Evolutionary conservation across 2,888 invertebrate genomes (phyloP), one percentile per base, ranked within the genome.

Genomic region (Limnephilus auricula): DNA sequence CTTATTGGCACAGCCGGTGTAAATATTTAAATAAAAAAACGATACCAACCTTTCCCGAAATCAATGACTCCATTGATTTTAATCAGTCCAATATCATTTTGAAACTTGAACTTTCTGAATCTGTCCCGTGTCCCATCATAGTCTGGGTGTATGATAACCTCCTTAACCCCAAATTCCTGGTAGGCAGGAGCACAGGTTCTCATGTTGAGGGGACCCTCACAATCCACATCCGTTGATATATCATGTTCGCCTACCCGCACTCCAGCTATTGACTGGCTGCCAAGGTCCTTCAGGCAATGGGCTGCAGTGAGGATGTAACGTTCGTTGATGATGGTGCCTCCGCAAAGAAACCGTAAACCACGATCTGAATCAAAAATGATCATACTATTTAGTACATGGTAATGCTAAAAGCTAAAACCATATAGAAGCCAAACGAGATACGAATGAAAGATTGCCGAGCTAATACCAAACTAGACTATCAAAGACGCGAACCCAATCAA

Each of bases 201-300:
- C 65, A 15, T 15, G 50, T 32, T 6, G 30, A 95, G 50, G 95
- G 95, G 0, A 95, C 94, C 92, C 94, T 95, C 94, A 94, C 97
- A 95, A 94, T 96, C 95, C 18, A 94, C 94, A 90, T 95, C 94
- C 0, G 94, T 94, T 86, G 94, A 94, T 85, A 95, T 93, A 93
- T 96, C 95, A 93, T 97, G 96, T 91, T 97, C 97, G 0, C 97
- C 97, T 2, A 97, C 94, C n/a, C 97, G 94, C 6, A 97, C 96
- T 0, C 96, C 95, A 12, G 94, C 93, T 83, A 96, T 92, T 45
- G 96, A 94, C 37, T 95, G 95, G 79, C 93, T 94, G 0, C 96
- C 95, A 85, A 97, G 94, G 93, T 96, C 95, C 0, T 95, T 94
- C 0, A 96, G 96, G 93, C 97, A 97, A 93, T 97, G 97, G 0